Evolutionary conservation across 2,113 vertebrate species (phyloP).

Genomic region (Melanostigma gelatinosum): DNA sequence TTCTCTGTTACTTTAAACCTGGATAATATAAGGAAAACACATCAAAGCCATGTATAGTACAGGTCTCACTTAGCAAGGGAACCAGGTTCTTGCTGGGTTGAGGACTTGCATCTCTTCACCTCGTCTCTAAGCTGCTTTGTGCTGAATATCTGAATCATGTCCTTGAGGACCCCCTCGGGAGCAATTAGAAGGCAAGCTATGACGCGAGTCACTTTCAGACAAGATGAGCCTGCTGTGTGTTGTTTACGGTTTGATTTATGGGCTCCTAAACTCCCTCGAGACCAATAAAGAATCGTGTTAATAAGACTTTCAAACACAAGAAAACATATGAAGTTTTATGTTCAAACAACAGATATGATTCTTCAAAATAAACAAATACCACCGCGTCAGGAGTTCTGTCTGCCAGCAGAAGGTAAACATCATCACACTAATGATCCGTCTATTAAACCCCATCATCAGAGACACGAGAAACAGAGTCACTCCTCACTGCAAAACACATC

Average conservation of each 20-base stretch:
- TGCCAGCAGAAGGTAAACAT: conserved; percentile 18
- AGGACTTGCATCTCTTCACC: conserved; percentile 17
- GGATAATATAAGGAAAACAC: background rate
- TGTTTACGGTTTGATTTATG: conserved; percentile 57
- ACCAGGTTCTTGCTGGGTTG: background rate
- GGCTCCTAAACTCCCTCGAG: conserved; percentile 31
- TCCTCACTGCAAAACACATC: background rate
- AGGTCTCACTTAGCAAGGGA: background rate
- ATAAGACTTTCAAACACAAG: conserved; percentile 28
- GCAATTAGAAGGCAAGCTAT: conserved; percentile 39
- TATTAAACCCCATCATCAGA: conserved; percentile 6
- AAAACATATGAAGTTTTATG: conserved; percentile 5
- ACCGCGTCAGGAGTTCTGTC: background rate
- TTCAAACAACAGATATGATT: conserved; percentile 1
- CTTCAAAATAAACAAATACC: conserved; percentile 6
- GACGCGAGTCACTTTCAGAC: conserved; percentile 48
- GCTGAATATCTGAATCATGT: conserved; percentile 52
- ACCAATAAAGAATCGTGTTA: conserved; percentile 47
- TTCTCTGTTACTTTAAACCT: conserved; percentile 1
- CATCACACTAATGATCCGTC: conserved; percentile 5
- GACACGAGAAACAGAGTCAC: background rate
- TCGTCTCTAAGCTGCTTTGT: conserved; percentile 20
- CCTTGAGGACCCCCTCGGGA: conserved; percentile 33
- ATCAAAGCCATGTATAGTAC: background rate
- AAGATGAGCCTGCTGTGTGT: conserved; percentile 38